Percentiles rank a stretch among this genome's conserved stretches.
phyloP scores from a whole-genome alignment of 2,113 vertebrate species.

The Tachysurus vachellii region DNA sequence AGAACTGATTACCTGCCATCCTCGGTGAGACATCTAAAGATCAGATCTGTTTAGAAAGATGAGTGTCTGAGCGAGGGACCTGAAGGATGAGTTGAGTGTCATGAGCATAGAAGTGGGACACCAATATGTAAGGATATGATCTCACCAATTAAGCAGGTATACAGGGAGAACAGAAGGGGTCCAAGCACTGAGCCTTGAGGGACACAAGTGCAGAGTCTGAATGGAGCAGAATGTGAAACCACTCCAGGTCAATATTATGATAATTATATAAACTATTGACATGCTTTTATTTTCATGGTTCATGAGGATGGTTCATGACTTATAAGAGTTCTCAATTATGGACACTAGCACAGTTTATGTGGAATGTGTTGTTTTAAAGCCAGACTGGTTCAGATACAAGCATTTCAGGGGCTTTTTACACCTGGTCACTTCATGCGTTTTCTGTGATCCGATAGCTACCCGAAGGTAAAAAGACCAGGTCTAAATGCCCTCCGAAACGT shows the following conservation, averaged over 20 bases:
- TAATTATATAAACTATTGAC: too few relatives aligned
- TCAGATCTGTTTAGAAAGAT: too few relatives aligned
- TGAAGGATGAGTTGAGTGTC: not conserved
- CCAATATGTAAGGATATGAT: not conserved
- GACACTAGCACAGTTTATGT: not conserved
- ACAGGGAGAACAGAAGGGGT: not conserved
- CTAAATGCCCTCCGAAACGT: too few relatives aligned
- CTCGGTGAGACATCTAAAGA: too few relatives aligned
- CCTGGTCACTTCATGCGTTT: too few relatives aligned
- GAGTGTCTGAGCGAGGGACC: not conserved
- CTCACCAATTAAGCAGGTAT: too few relatives aligned
- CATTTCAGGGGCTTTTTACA: too few relatives aligned
- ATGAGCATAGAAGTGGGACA: not conserved
- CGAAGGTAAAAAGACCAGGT: too few relatives aligned
- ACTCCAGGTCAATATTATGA: not conserved
- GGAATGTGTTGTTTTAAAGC: not conserved
- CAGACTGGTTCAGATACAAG: not conserved
- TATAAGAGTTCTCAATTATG: not conserved
- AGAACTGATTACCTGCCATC: too few relatives aligned
- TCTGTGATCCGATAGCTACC: too few relatives aligned
- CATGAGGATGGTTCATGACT: not conserved
- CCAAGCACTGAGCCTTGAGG: not conserved
- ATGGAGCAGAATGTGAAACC: not conserved
- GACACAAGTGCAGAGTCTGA: not conserved
- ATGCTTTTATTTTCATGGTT: too few relatives aligned